These are phyloP conservation scores for Platynereis dumerilii DNA, from an alignment of 2,888 invertebrate genomes.

Conservation along the genomic window DNA sequence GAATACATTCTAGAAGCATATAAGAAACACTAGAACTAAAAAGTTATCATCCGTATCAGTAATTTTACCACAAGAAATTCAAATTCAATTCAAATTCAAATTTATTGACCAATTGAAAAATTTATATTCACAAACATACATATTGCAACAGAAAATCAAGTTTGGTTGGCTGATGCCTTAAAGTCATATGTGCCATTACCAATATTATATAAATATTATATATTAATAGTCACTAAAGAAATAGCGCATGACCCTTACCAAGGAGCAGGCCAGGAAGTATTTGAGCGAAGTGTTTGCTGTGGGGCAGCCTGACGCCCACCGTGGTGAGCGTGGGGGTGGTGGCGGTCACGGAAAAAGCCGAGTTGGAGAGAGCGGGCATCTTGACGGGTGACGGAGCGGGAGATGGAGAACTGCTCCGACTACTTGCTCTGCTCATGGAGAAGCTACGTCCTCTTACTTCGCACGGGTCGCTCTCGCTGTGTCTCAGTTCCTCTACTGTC, in stretches of 20 bases:
- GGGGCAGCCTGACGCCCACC: slow-evolving; percentile 9
- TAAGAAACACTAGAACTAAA: too few species aligned
- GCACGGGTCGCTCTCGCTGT: not conserved
- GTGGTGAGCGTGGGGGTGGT: slow-evolving; percentile 9
- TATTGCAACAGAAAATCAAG: too few species aligned
- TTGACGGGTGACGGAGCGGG: slow-evolving; percentile 13
- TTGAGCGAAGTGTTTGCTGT: slow-evolving; percentile 20
- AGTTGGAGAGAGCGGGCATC: not conserved
- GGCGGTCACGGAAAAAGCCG: slow-evolving; percentile 1
- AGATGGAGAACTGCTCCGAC: slow-evolving; percentile 10
- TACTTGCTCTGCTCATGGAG: not conserved
- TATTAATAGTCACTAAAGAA: not conserved
- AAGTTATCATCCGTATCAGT: too few species aligned
- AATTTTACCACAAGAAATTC: too few species aligned
- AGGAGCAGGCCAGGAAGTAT: slow-evolving; percentile 21
- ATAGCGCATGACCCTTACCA: slow-evolving; percentile 11
- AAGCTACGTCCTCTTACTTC: not conserved
- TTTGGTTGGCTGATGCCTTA: too few species aligned
- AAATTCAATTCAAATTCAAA: too few species aligned
- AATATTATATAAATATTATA: too few species aligned
- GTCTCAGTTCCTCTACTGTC: not conserved
- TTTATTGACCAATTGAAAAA: too few species aligned
- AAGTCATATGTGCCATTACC: too few species aligned
- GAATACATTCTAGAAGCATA: too few species aligned
- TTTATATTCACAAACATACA: too few species aligned